These are phyloP conservation scores for Parasteatoda tepidariorum DNA, from an alignment of 1,140 invertebrate species.

Conservation along the genomic window DNA sequence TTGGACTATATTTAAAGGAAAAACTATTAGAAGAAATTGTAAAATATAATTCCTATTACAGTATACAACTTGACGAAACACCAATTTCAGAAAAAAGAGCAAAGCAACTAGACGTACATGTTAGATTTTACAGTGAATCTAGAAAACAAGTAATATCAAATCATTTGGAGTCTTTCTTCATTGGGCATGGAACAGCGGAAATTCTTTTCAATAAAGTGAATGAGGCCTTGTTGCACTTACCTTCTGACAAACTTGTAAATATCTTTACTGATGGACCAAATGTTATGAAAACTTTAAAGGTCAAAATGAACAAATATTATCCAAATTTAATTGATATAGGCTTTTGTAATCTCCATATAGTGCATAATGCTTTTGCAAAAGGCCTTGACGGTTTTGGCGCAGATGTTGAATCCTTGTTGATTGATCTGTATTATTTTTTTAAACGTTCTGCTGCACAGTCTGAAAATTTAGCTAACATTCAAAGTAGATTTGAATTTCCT, in stretches of 20 bases:
- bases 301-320: background rate
- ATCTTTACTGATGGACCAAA: background rate
- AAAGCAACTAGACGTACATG: no score
- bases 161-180: no score
- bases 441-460: background rate
- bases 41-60: no score
- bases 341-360: background rate
- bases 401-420: background rate
- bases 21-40: no score
- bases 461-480: background rate
- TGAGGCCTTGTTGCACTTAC: no score
- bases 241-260: background rate
- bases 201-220: no score
- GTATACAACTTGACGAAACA: no score
- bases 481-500: background rate
- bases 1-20: no score
- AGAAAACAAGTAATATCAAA: no score
- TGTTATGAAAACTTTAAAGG: background rate
- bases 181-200: no score
- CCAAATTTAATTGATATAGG: conserved; percentile 1
- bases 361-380: background rate
- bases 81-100: no score
- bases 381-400: background rate
- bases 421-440: background rate
- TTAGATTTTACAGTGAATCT: no score